These are phyloP conservation scores for Amblyopsis hoosieri DNA, from an alignment of 2,797 vertebrate genomes.

Conservation along the genomic window DNA sequence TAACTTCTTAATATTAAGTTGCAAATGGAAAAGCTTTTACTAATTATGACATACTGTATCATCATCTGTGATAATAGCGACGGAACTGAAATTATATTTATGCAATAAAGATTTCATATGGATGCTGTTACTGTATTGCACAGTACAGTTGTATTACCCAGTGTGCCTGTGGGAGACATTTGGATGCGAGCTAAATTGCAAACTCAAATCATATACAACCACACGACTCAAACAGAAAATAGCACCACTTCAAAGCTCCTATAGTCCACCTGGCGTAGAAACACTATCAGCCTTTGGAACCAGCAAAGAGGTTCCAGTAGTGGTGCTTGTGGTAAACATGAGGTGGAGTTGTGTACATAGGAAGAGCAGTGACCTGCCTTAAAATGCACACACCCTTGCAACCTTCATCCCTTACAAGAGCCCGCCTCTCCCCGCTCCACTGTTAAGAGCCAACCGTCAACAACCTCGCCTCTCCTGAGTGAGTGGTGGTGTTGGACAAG, in stretches of 20 bases:
- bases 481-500: slow-evolving; percentile 69
- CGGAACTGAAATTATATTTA: no score
- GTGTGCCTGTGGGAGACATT: neutral
- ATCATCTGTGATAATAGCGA: no score
- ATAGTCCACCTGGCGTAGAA: neutral
- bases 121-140: neutral
- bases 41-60: no score
- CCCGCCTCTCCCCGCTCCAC: slow-evolving; percentile 42
- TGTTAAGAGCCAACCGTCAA: slow-evolving; percentile 65
- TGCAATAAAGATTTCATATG: no score
- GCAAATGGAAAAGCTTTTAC: no score
- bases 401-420: slow-evolving; percentile 59
- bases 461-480: slow-evolving; percentile 66
- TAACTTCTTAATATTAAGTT: no score
- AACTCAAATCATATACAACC: slow-evolving; percentile 6
- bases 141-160: neutral
- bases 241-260: neutral
- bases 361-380: slow-evolving; percentile 24
- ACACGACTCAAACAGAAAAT: slow-evolving; percentile 2
- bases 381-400: slow-evolving; percentile 40
- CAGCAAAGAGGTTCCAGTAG: neutral
- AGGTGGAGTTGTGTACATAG: slow-evolving; percentile 11
- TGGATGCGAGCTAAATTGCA: neutral
- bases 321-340: slow-evolving; percentile 3
- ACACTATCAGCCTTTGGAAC: slow-evolving; percentile 8